Evolutionary conservation across 30 jellyfish, hydroid and myxozoan genomes (phyloP).

Genomic region (Clytia hemisphaerica): DNA sequence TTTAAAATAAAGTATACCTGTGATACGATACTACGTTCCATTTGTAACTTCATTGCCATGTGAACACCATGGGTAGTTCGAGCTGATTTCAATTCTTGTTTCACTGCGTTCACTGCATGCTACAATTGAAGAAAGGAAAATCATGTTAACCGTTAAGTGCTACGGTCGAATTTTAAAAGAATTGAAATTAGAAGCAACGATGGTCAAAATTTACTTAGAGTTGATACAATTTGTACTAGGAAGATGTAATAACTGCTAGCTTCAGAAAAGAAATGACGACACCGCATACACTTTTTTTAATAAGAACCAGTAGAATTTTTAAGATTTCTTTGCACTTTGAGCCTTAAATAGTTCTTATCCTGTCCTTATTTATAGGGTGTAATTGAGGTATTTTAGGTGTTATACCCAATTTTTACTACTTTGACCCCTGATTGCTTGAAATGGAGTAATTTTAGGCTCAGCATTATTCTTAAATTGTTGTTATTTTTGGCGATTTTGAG

Average conservation of each 20-base stretch:
- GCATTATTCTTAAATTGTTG: too few species aligned
- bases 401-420: too few species aligned
- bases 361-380: too few species aligned
- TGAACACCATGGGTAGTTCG: conserved; percentile 75
- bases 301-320: too few species aligned
- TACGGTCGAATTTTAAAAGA: not conserved
- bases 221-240: too few species aligned
- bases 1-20: conserved; percentile 27
- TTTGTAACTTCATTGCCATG: conserved; percentile 80
- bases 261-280: not conserved
- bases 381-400: too few species aligned
- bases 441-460: too few species aligned
- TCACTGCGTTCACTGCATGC: conserved; percentile 46
- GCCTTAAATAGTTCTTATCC: too few species aligned
- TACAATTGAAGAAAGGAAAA: not conserved
- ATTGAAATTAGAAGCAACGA: not conserved
- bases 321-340: too few species aligned
- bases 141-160: not conserved
- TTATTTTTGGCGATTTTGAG: too few species aligned
- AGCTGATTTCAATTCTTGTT: conserved; percentile 44
- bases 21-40: conserved; percentile 65
- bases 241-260: not conserved
- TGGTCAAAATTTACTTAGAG: too few species aligned
- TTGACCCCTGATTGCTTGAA: too few species aligned
- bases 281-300: conserved; percentile 13